Conservation (phyloP, 2,888 invertebrate species). For the Meta bourneti region DNA sequence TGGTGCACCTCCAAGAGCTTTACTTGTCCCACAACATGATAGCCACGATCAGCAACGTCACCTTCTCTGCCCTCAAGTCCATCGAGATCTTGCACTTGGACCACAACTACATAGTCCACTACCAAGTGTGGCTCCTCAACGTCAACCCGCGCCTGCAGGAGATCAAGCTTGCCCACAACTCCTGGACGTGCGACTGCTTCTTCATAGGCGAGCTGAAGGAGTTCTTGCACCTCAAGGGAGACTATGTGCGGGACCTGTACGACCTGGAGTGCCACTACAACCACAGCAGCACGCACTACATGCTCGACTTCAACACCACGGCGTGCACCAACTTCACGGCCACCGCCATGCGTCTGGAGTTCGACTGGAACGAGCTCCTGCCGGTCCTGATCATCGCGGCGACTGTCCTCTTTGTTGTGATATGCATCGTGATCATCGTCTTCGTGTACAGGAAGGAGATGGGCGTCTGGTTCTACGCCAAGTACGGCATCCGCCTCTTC, state of each 20-base stretch:
- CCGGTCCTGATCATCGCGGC: constrained; percentile 61
- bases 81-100: constrained; percentile 86
- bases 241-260: constrained; percentile 81
- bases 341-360: constrained; percentile 31
- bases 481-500: constrained; percentile 90
- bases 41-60: constrained; percentile 86
- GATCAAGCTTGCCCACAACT: constrained; percentile 85
- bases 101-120: constrained; percentile 86
- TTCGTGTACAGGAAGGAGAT: constrained; percentile 84
- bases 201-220: constrained; percentile 88
- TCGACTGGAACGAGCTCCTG: constrained; percentile 54
- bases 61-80: constrained; percentile 86
- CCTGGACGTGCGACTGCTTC: constrained; percentile 92
- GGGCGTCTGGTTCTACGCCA: constrained; percentile 89
- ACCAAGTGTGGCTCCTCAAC: constrained; percentile 85
- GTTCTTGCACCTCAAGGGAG: constrained; percentile 86
- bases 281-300: constrained; percentile 74
- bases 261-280: constrained; percentile 78
- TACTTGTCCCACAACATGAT: constrained; percentile 89
- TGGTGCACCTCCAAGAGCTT: constrained; percentile 87
- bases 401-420: constrained; percentile 51
- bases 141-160: constrained; percentile 69
- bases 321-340: constrained; percentile 76
- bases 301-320: constrained; percentile 77
- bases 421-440: constrained; percentile 44